phyloP scores from a whole-genome alignment of 2,113 vertebrate species.

The Paraplagusia blochii region DNA sequence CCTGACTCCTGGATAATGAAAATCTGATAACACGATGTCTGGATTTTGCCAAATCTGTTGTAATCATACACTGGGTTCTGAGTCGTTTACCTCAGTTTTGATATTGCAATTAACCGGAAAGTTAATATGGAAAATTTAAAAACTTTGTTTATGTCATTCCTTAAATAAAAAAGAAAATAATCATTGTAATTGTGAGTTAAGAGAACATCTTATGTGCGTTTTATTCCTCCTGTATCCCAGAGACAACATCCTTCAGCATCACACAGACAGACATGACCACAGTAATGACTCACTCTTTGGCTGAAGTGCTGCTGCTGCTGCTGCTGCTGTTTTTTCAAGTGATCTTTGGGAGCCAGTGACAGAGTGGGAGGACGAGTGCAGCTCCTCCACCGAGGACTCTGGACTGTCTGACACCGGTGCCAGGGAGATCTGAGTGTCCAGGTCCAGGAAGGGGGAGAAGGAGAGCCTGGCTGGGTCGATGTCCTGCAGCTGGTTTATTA shows the following conservation, averaged over 20 bases:
- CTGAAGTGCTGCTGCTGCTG: slow-evolving; percentile 32
- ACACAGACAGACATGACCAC: slow-evolving; percentile 20
- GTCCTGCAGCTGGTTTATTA: slow-evolving; percentile 79
- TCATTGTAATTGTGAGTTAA: too few relatives aligned
- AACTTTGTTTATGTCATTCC: too few relatives aligned
- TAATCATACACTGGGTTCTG: too few relatives aligned
- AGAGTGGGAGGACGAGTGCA: slow-evolving; percentile 72
- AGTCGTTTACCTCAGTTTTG: too few relatives aligned
- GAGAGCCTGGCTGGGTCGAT: slow-evolving; percentile 77
- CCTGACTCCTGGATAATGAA: too few relatives aligned
- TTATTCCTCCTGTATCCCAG: too few relatives aligned
- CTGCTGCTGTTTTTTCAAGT: slow-evolving; percentile 52
- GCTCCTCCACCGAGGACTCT: slow-evolving; percentile 78
- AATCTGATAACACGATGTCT: too few relatives aligned
- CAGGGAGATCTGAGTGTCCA: slow-evolving; percentile 80
- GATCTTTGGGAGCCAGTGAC: slow-evolving; percentile 68
- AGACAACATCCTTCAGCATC: slow-evolving; percentile 3
- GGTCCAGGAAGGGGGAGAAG: slow-evolving; percentile 79
- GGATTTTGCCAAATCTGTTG: too few relatives aligned
- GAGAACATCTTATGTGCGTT: too few relatives aligned
- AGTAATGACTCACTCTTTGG: slow-evolving; percentile 55
- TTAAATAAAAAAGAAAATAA: too few relatives aligned
- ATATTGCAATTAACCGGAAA: too few relatives aligned
- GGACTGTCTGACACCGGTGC: slow-evolving; percentile 79
- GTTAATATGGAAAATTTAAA: too few relatives aligned